Base-by-base conservation (phyloP, 64 coral and sea anemone species). In the Stichodactyla mertensii region DNA sequence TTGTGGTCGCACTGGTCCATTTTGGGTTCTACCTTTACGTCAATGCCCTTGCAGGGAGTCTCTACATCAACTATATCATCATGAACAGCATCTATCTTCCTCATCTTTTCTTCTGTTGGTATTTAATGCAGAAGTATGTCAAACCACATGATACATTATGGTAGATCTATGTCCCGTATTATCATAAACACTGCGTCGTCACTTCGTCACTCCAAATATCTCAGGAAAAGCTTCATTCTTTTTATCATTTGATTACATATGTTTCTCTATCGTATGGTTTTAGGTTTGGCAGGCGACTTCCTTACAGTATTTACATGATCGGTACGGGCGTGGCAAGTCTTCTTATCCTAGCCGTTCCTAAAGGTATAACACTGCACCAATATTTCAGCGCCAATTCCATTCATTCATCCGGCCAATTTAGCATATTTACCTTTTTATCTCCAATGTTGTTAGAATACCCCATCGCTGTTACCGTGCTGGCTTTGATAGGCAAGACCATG, bases 21-120 rank as follows among this genome's bases (percentile, higher is more conserved):
- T 89, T 83, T 89, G 87, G 87, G 0, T 89, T 89, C 57, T 66
- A 82, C 24, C 13, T 89, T 79, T 89, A 89, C 57, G 61, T 89
- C 10, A 66, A 78, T 14, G 20, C 51, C 22, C 79, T 89, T 6
- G 87, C 51, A 14, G 87, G 87, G 2, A 89, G 22, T 66, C 57
- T 82, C 9, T 89, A 89, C 59, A 64, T 89, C 24, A 89, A 89
- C 61, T 55, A 78, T 10, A 18, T 81, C 60, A 80, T 89, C 22
- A 89, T 89, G 87, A 82, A 89, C 79, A 80, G 79, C 7, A 71
- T 82, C 36, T 80, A 89, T 45, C 18, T 89, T 14, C 87, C 87
- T 10, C 36, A 52, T 24, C 87, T 82, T 20, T 80, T 89, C 77
- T 13, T 89, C 4, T 83, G 55, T 2, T 89, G 87, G 87, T 82